Evolutionary conservation across 2,888 invertebrate genomes (phyloP).

Genomic region (Macrosiphum euphorbiae): DNA sequence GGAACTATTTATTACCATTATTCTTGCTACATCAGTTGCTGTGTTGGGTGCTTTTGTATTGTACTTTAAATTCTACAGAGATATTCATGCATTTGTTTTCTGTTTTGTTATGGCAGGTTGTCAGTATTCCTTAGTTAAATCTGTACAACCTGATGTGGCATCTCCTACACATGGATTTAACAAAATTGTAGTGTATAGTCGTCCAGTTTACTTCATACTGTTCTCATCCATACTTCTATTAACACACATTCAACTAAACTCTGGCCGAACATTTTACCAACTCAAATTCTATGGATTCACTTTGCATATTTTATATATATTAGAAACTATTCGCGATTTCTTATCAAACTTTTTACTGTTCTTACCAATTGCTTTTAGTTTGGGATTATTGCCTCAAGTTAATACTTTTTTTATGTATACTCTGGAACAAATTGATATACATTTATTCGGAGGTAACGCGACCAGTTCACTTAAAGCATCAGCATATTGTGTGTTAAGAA

Average conservation of each 20-base stretch:
- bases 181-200: slow-evolving; percentile 86
- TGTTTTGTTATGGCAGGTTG: slow-evolving; percentile 98
- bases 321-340: slow-evolving; percentile 76
- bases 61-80: slow-evolving; percentile 88
- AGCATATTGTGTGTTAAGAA: slow-evolving; percentile 85
- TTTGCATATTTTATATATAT: slow-evolving; percentile 69
- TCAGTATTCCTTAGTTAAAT: slow-evolving; percentile 96
- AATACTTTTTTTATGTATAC: slow-evolving; percentile 97
- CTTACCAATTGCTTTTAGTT: slow-evolving; percentile 93
- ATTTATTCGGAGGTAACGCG: slow-evolving; percentile 90
- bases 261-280: slow-evolving; percentile 55
- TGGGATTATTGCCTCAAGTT: slow-evolving; percentile 96
- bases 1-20: slow-evolving; percentile 85
- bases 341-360: slow-evolving; percentile 85
- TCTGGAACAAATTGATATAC: slow-evolving; percentile 95
- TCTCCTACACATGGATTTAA: slow-evolving; percentile 99
- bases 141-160: slow-evolving; percentile 98
- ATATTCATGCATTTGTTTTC: slow-evolving; percentile 93
- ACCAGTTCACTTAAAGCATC: slow-evolving; percentile 87
- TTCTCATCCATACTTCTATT: slow-evolving; percentile 67
- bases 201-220: slow-evolving; percentile 68
- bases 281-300: slow-evolving; percentile 69
- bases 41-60: slow-evolving; percentile 87
- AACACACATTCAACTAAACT: slow-evolving; percentile 65
- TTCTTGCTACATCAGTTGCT: slow-evolving; percentile 88